A percentile compares a stretch with the other conserved stretches of the same genome.
Conservation (phyloP, 2,888 invertebrate species). For the Polyommatus iphigenia region DNA sequence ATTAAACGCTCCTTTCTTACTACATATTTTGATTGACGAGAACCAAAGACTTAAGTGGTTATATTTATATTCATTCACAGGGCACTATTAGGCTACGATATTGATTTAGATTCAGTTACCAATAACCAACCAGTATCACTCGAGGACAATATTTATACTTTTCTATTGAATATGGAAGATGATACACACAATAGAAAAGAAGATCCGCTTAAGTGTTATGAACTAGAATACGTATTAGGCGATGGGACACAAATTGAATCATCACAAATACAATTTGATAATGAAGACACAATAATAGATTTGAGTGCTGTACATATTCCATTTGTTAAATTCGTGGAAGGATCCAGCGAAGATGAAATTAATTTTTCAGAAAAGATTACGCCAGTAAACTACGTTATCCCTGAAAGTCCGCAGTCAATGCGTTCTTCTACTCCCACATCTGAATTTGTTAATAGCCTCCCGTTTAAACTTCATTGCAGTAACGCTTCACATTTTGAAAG, state of each 20-base stretch:
- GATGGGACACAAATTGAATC: constrained; percentile 73
- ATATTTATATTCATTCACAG: constrained; percentile 35
- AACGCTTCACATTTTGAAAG: constrained; percentile 65
- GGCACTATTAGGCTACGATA: constrained; percentile 61
- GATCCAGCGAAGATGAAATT: constrained; percentile 48
- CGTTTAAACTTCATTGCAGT: constrained; percentile 67
- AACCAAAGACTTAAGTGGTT: too few relatives aligned
- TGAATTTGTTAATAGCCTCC: constrained; percentile 62
- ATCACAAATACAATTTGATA: constrained; percentile 74
- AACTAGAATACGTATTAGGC: constrained; percentile 64
- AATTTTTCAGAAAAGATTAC: constrained; percentile 47
- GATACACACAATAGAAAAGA: constrained; percentile 49
- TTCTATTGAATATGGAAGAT: constrained; percentile 61
- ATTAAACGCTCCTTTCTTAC: too few relatives aligned
- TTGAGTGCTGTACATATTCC: constrained; percentile 66
- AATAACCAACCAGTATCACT: constrained; percentile 63
- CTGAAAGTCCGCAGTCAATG: constrained; percentile 62
- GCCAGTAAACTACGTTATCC: constrained; percentile 58
- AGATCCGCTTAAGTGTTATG: constrained; percentile 48
- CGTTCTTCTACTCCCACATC: constrained; percentile 57
- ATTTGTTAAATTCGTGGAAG: constrained; percentile 60
- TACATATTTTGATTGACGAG: too few relatives aligned
- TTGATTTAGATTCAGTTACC: constrained; percentile 67
- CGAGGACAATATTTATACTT: constrained; percentile 68
- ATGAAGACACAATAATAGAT: constrained; percentile 66